Percentiles rank a stretch among this genome's conserved stretches.
Evolutionary conservation across 2,113 vertebrate genomes (phyloP).

Genomic region (Illadopsis cleaveri): DNA sequence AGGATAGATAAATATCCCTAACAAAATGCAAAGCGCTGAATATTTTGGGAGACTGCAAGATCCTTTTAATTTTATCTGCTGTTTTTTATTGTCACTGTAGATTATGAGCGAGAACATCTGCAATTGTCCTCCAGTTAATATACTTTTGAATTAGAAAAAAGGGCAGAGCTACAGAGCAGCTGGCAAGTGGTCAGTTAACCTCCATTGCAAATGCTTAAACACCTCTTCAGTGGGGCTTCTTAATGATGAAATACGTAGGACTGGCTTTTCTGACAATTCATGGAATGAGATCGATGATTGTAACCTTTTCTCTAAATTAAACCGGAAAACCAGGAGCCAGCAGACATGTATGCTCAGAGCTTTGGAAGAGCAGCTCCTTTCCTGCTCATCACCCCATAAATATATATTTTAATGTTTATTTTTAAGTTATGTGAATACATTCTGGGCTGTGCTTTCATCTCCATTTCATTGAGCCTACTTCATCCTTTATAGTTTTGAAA

Average conservation of each 20-base stretch:
- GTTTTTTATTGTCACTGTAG: constrained; percentile 30
- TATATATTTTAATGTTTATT: not conserved
- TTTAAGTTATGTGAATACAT: not conserved
- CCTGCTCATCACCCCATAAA: not conserved
- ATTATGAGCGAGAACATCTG: not conserved
- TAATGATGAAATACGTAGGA: not conserved
- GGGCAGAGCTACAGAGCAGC: not conserved
- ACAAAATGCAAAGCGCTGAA: not conserved
- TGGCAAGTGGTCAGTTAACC: not conserved
- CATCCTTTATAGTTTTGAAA: not conserved
- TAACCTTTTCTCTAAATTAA: constrained; percentile 56
- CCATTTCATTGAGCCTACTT: not conserved
- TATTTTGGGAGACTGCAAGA: not conserved
- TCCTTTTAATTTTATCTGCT: not conserved
- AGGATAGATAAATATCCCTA: not conserved
- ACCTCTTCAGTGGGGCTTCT: not conserved
- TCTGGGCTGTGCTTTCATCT: not conserved
- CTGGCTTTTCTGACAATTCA: not conserved
- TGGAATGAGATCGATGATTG: not conserved
- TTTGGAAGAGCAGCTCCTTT: not conserved
- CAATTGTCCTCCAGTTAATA: constrained; percentile 26
- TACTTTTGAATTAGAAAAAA: not conserved
- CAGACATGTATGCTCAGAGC: not conserved
- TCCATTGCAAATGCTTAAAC: not conserved
- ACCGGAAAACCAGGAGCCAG: not conserved